Evolutionary conservation across 2,888 invertebrate genomes (phyloP), one percentile per base, ranked within the genome.

Genomic region (Tipula vernalis): DNA sequence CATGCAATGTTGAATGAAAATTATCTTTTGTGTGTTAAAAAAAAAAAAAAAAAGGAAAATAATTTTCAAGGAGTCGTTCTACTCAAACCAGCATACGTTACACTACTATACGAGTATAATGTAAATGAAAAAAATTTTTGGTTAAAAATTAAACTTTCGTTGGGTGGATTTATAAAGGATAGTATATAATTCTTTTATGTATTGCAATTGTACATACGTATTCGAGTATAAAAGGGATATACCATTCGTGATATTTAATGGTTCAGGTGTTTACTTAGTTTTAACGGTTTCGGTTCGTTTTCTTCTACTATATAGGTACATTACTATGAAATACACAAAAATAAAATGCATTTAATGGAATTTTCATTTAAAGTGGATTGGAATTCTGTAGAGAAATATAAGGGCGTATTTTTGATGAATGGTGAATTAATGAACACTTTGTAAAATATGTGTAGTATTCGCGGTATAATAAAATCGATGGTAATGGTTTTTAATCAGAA

Each of bases 191-290:
- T 28, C 71, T 71, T 71, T 71, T 71, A 10, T 71, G 18, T 71
- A 10, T 28, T 28, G 71, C 71, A 71, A 71, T 71, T 71, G 28
- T 71, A 71, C 8, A 28, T 28, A 71, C 28, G 28, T 71, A 39
- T 39, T 6, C 6, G 39, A 6, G 8, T 39, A 71, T 8, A 71
- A 71, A 71, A 71, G 71, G 28, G 71, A 71, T 71, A 28, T 28
- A 71, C 28, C 15, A 13, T 84, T 84, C 84, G n/a, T 84, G 36
- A 39, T 84, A 39, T 39, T 84, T 84, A 84, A 84, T 84, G 84
- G 84, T 84, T 84, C 84, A 84, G 84, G 84, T 84, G 84, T 84
- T 84, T 84, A 84, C 84, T 84, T 84, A 39, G 39, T 84, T 84
- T 41, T 84, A 39, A 39, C 36, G 36, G n/a, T 84, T n/a, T 84